These are phyloP conservation scores for Acanthiza pusilla DNA, from an alignment of 2,797 vertebrate species.

Conservation along the genomic window DNA sequence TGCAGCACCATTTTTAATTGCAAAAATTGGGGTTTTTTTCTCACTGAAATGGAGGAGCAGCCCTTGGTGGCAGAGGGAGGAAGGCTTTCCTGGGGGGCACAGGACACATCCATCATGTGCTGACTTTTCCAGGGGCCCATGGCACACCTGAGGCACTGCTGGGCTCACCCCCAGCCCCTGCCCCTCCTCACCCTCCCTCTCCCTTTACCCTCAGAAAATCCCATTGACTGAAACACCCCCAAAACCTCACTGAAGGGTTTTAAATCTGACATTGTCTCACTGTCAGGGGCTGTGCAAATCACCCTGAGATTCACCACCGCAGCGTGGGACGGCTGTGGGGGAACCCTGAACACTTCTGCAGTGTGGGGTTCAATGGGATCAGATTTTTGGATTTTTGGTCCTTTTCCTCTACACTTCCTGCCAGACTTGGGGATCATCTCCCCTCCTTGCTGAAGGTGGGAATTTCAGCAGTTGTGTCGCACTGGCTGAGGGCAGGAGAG, in stretches of 20 bases:
- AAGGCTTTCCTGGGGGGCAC: not conserved
- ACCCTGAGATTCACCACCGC: not conserved
- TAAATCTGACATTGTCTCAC: not conserved
- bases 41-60: not conserved
- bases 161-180: not conserved
- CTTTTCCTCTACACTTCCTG: not conserved
- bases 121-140: not conserved
- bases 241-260: not conserved
- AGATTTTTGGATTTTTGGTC: not conserved
- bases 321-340: not conserved
- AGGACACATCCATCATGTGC: not conserved
- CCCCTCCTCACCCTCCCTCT: not conserved
- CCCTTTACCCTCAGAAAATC: not conserved
- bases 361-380: not conserved
- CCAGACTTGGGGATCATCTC: not conserved
- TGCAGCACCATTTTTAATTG: not conserved
- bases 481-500: not conserved
- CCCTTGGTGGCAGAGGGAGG: not conserved
- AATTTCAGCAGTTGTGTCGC: not conserved
- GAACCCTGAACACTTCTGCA: not conserved
- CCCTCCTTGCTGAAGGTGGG: not conserved
- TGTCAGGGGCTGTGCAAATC: not conserved
- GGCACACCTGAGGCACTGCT: accelerated
- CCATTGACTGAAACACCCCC: not conserved
- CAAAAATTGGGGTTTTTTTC: not conserved